phyloP scores from a whole-genome alignment of 1,140 invertebrate genomes.

The Cotesia vestalis region DNA sequence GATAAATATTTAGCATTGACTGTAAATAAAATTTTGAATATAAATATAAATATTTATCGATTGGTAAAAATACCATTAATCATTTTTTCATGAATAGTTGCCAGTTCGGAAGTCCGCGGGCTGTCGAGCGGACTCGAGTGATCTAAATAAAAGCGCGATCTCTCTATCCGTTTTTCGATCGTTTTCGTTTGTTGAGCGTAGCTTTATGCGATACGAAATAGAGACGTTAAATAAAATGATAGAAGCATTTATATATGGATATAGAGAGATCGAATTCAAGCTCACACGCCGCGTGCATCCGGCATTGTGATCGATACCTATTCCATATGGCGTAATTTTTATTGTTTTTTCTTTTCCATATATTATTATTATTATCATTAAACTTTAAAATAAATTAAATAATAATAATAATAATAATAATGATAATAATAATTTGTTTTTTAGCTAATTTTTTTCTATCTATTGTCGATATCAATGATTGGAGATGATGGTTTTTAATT shows the following conservation, averaged over 20 bases:
- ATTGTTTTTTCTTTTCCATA: neutral
- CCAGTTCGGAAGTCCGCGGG: constrained; percentile 13
- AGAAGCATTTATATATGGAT: too few species aligned
- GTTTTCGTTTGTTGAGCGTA: neutral
- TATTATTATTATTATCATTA: neutral
- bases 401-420: too few species aligned
- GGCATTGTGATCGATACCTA: constrained; percentile 30
- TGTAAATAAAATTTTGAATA: too few species aligned
- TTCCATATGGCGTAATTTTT: constrained; percentile 20
- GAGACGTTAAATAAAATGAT: constrained; percentile 4
- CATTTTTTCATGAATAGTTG: constrained; percentile 24
- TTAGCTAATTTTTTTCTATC: too few species aligned
- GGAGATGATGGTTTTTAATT: too few species aligned
- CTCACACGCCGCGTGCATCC: constrained; percentile 26
- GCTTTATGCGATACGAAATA: constrained; percentile 14
- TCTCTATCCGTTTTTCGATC: constrained; percentile 23
- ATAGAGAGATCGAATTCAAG: neutral
- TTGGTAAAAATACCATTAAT: constrained; percentile 20
- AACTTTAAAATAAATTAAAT: too few species aligned
- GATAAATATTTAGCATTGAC: too few species aligned
- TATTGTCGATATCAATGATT: too few species aligned
- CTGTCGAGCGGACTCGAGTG: constrained; percentile 13
- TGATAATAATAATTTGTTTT: too few species aligned
- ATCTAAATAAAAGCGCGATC: constrained; percentile 19
- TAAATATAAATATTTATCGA: neutral